phyloP scores from a whole-genome alignment of 2,888 invertebrate species.

The Brachypterus glaber region DNA sequence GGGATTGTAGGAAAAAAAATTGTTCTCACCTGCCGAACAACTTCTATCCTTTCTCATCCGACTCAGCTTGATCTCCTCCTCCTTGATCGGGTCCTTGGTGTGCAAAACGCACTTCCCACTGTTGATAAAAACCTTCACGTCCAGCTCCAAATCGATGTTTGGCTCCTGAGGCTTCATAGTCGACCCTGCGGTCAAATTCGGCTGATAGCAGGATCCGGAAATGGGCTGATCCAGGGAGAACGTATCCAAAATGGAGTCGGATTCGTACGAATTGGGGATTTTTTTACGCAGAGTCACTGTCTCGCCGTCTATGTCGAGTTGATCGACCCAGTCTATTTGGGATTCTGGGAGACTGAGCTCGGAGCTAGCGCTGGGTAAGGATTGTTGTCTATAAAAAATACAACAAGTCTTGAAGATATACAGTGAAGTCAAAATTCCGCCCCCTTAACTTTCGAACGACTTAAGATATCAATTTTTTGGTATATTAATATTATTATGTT shows the following conservation, averaged over 20 bases:
- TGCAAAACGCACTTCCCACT: slow-evolving; percentile 95
- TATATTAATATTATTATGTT: too few relatives aligned
- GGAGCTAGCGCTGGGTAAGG: slow-evolving; percentile 65
- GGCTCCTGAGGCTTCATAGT: slow-evolving; percentile 68
- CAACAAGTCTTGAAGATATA: too few relatives aligned
- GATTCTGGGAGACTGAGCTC: slow-evolving; percentile 55
- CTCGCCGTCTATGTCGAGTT: slow-evolving; percentile 55
- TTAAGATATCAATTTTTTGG: too few relatives aligned
- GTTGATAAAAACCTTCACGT: slow-evolving; percentile 84
- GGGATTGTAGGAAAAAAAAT: too few relatives aligned
- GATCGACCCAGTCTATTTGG: slow-evolving; percentile 49
- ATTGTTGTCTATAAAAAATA: slow-evolving; percentile 57
- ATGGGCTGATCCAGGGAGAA: slow-evolving; percentile 24
- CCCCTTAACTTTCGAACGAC: too few relatives aligned
- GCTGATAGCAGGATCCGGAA: slow-evolving; percentile 16
- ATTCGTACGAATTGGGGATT: slow-evolving; percentile 35
- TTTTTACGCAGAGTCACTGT: slow-evolving; percentile 55
- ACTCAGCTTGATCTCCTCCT: slow-evolving; percentile 56
- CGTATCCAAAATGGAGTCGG: slow-evolving; percentile 21
- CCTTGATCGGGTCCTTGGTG: slow-evolving; percentile 68
- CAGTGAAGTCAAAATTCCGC: too few relatives aligned
- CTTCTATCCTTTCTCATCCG: slow-evolving; percentile 64
- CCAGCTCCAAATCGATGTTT: slow-evolving; percentile 90
- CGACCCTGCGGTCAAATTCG: slow-evolving; percentile 19
- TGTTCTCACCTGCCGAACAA: slow-evolving; percentile 36